Percentiles rank a stretch among this genome's conserved stretches.
Conservation (phyloP, 2,113 vertebrate species). For the Vulpes vulpes region DNA sequence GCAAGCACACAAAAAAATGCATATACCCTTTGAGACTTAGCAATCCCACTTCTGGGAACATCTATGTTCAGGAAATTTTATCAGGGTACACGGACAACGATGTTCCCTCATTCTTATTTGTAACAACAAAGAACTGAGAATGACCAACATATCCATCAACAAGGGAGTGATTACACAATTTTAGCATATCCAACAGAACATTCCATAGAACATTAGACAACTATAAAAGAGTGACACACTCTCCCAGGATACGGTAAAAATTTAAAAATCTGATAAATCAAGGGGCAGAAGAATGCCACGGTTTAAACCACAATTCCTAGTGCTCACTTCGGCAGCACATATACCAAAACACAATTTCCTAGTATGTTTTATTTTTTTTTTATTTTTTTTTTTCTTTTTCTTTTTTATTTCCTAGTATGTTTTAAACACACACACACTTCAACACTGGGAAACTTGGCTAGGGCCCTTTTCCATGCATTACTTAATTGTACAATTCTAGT, state of each 20-base stretch:
- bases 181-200: neutral
- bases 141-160: neutral
- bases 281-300: neutral
- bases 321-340: too few species aligned
- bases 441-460: neutral
- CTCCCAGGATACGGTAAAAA: neutral
- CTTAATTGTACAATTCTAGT: neutral
- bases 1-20: neutral
- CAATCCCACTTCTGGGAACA: neutral
- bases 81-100: neutral
- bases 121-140: neutral
- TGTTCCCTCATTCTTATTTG: neutral
- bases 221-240: neutral
- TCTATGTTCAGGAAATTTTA: neutral
- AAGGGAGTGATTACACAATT: neutral
- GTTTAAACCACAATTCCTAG: conserved; percentile 44
- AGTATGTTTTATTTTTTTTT: neutral
- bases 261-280: neutral
- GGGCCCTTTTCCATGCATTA: neutral
- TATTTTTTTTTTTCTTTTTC: too few species aligned
- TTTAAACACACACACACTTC: neutral
- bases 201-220: neutral
- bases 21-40: neutral
- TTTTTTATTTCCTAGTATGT: neutral
- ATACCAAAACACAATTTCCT: neutral